A percentile compares a stretch with the other conserved stretches of the same genome.
Conservation (phyloP, 92 coral and sea anemone genomes). For the Phenganax stokvisi region DNA sequence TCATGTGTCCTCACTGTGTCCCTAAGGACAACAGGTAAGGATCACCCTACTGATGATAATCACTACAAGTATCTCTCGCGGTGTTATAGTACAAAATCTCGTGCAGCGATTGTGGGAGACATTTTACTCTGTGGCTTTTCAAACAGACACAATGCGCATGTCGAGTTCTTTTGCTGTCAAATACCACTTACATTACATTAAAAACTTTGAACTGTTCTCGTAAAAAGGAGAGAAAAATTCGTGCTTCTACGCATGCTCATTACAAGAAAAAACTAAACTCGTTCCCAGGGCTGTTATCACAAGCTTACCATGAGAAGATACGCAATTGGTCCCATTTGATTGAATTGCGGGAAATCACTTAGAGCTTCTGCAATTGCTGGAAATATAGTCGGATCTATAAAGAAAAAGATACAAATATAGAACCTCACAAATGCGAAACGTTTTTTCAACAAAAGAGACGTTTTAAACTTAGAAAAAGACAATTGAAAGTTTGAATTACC, state of each 20-base stretch:
- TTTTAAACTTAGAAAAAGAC: background rate
- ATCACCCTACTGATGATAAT: slow-evolving; percentile 88
- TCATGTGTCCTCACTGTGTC: slow-evolving; percentile 96
- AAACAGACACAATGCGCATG: background rate
- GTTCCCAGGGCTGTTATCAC: background rate
- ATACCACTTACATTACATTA: no score
- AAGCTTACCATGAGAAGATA: slow-evolving; percentile 74
- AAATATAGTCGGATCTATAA: slow-evolving; percentile 66
- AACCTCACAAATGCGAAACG: background rate
- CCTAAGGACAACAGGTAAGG: slow-evolving; percentile 95
- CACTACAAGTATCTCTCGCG: background rate
- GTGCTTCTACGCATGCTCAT: background rate
- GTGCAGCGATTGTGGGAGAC: background rate
- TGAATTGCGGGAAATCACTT: slow-evolving; percentile 82
- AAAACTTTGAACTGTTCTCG: no score
- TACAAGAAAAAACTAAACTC: background rate
- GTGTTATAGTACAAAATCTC: background rate
- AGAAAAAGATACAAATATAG: background rate
- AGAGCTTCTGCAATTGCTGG: slow-evolving; percentile 78
- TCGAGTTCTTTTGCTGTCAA: no score
- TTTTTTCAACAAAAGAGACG: background rate
- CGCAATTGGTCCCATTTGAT: slow-evolving; percentile 98
- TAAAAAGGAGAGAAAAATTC: background rate
- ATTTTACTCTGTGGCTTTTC: background rate
- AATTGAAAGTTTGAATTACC: background rate